Evolutionary conservation across 2,113 vertebrate genomes (phyloP).

Genomic region (Plestiodon gilberti): DNA sequence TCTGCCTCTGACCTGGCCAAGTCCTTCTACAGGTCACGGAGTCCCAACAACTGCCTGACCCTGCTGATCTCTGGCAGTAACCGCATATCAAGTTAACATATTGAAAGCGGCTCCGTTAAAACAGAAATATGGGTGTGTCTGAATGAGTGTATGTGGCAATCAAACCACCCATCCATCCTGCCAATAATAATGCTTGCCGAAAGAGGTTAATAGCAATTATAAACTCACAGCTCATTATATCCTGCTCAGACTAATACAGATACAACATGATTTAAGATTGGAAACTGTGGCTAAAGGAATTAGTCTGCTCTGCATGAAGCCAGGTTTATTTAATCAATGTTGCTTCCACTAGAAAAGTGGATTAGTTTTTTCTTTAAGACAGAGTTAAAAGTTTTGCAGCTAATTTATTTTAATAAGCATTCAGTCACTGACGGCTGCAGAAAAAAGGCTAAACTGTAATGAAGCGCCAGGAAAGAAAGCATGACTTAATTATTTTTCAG

Average conservation of each 20-base stretch:
- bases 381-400: slow-evolving; percentile 83
- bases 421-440: slow-evolving; percentile 74
- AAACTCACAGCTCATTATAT: slow-evolving; percentile 73
- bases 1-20: not conserved
- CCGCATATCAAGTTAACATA: not conserved
- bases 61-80: not conserved
- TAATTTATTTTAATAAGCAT: slow-evolving; percentile 86
- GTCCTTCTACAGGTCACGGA: too few species aligned
- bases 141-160: not conserved
- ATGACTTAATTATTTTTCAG: slow-evolving; percentile 85
- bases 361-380: slow-evolving; percentile 81
- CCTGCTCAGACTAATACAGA: slow-evolving; percentile 74
- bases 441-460: slow-evolving; percentile 77
- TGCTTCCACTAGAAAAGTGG: slow-evolving; percentile 78
- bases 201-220: slow-evolving; percentile 72
- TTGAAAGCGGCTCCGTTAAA: slow-evolving; percentile 30
- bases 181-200: slow-evolving; percentile 51
- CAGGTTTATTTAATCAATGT: slow-evolving; percentile 81
- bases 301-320: slow-evolving; percentile 79
- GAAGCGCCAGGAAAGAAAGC: slow-evolving; percentile 78
- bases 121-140: not conserved
- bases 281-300: slow-evolving; percentile 82
- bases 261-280: slow-evolving; percentile 76
- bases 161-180: slow-evolving; percentile 27
- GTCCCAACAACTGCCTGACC: not conserved